Evolutionary conservation across 2,888 invertebrate genomes (phyloP).

Genomic region (Choristoneura rosaceana): DNA sequence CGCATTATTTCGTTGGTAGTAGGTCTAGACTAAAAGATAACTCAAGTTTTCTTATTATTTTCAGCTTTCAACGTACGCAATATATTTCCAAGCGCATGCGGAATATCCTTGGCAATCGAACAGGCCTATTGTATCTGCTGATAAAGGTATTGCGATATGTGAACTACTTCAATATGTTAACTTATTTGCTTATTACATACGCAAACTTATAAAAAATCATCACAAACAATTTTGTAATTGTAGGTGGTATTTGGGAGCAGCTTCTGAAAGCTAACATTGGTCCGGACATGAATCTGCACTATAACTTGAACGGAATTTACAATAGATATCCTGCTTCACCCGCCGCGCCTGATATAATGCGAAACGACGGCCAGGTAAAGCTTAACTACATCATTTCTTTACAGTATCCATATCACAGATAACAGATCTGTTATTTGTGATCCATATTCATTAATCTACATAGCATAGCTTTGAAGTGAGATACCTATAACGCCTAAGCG

Average conservation of each 20-base stretch:
- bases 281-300: slow-evolving; percentile 81
- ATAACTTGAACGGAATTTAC: slow-evolving; percentile 80
- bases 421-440: no score
- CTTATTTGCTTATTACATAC: no score
- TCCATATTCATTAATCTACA: neutral
- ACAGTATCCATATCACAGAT: neutral
- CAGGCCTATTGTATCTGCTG: slow-evolving; percentile 69
- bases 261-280: slow-evolving; percentile 81
- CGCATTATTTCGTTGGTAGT: no score
- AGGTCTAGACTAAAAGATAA: neutral
- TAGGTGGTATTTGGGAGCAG: slow-evolving; percentile 82
- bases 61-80: slow-evolving; percentile 77
- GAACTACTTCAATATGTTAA: neutral
- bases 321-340: slow-evolving; percentile 71
- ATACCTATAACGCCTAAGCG: no score
- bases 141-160: slow-evolving; percentile 67
- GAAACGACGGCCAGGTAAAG: slow-evolving; percentile 74
- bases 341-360: slow-evolving; percentile 70
- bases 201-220: neutral
- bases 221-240: slow-evolving; percentile 9
- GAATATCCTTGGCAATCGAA: slow-evolving; percentile 82
- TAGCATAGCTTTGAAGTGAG: no score
- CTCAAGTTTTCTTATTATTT: slow-evolving; percentile 44
- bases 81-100: slow-evolving; percentile 81
- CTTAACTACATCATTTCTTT: neutral